Evolutionary conservation across 2,113 vertebrate genomes (phyloP), one percentile per base, ranked within the genome.

Genomic region (Agelaius phoeniceus): DNA sequence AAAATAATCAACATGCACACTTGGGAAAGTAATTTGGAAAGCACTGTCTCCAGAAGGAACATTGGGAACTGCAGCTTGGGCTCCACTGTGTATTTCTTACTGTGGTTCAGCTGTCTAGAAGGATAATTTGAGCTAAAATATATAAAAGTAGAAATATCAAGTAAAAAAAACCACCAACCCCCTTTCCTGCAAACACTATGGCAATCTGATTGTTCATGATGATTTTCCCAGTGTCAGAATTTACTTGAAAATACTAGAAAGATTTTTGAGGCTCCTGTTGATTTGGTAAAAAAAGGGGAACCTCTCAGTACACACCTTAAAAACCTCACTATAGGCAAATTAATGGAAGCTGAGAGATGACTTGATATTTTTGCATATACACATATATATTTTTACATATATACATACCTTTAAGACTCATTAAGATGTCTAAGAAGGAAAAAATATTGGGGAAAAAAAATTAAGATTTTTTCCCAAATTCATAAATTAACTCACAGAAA

Each of bases 11-110:
- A 63, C 61, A 62, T 5, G 58, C 54, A 74, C 31, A 55, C 61
- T 46, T 63, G 46, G 65, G 43, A 89, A 90, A 90, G 54, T 46
- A 62, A 94, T 80, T 80, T 85, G 58, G 71, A 96, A 82, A 89
- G 69, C 39, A 41, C 27, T 57, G 15, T 39, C 57, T 87, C 57
- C 73, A 84, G 57, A 82, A 79, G 72, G 74, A 73, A 65, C 57
- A 75, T 0, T 16, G 74, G 49, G 49, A 87, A 84, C 35, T 28
- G 41, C 17, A 75, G 31, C 31, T 87, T 27, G 26, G 52, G 46
- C 37, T 90, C 23, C 46, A 57, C 26, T 37, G 31, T 33, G 30
- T 52, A 75, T 59, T 87, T 79, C 28, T 17, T 41, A 48, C 72
- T 41, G 22, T 52, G 67, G 55, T 66, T 80, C 58, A 79, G 49